Base-by-base conservation (phyloP, 2,113 vertebrate species). In the Pogonocichla stellata region DNA sequence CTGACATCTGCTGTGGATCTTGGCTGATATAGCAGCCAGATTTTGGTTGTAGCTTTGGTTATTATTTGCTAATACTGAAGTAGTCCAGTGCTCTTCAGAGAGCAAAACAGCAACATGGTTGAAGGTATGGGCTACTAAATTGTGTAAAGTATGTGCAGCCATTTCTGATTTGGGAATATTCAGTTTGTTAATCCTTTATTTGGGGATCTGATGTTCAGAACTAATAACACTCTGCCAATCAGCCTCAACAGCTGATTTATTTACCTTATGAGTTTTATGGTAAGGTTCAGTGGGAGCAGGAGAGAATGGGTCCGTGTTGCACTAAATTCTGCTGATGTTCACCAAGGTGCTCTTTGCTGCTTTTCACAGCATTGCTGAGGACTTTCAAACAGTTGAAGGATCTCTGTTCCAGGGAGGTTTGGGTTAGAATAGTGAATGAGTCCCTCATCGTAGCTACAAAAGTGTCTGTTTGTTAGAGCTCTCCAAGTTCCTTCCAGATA, bases 401-500 rank as follows among this genome's bases (percentile, higher is more conserved):
- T 75, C 93, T 86, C n/a, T 74, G 43, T 66, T 92, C 86, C 80
- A 57, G 69, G 48, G 88, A 69, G 95, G 51, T 88, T 92, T 87
- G 56, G 4, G 20, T 89, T 86, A 9, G 8, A 45, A 33, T 50
- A 61, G 56, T 50, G 75, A 61, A 53, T 60, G 48, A 74, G n/a
- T 86, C 75, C 40, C 87, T 89, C 45, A 22, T 88, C 15, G 5
- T 77, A 47, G 56, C 80, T 95, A 86, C 60, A 75, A 70, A 80
- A 92, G 12, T 57, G 48, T 90, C 65, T 53, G 6, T 94, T 95
- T 94, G 69, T 80, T 78, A 95, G 72, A 95, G 77, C 69, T 92
- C 88, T 90, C 91, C 61, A 73, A 79, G 64, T 75, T 93, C 43
- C 16, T 93, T 90, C 61, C 57, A 86, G 82, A 95, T 96, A 89